Base-by-base conservation (phyloP, 2,888 invertebrate species). In the Phyllotreta striolata region DNA sequence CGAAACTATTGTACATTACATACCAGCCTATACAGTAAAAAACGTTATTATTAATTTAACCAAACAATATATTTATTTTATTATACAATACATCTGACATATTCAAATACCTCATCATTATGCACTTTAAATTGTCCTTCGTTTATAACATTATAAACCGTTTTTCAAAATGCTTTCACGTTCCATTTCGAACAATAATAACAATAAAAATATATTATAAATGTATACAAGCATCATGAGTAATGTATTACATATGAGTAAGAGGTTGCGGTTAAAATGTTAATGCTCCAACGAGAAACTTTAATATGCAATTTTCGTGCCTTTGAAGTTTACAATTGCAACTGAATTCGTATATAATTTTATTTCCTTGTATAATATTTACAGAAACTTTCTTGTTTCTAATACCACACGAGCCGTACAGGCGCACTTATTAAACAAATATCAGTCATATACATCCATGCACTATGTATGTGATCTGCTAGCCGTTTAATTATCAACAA, bases 121-220 rank as follows among this genome's bases (percentile, higher is more conserved):
- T 49, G 35, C 49, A 49, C 4, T 35, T 49, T 34, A 49, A 35
- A 49, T 38, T 59, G 66, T 68, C 63, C 62, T 70, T 56, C 61
- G 58, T 60, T 38, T 40, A 55, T 40, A 57, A 54, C 52, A 65
- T 62, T 56, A 65, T 58, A 54, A 62, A 41, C 54, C 52, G 66
- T 60, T 65, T 64, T 68, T 63, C 55, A 59, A 62, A 65, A 77
- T 77, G 73, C 76, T 73, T 72, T 70, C 77, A 76, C 77, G 77
- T 76, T 68, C 66, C 67, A 59, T 66, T 70, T 70, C 70, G 67
- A 72, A 72, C 73, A 74, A 74, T 75, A 76, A 76, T 76, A 73
- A 76, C 73, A 75, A 75, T 76, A 75, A 74, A 74, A 74, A 74
- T 71, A 74, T 73, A 69, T 73, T 72, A 69, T 74, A 70, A 66